Conservation (phyloP, 2,797 vertebrate species). For the Karalla daura region DNA sequence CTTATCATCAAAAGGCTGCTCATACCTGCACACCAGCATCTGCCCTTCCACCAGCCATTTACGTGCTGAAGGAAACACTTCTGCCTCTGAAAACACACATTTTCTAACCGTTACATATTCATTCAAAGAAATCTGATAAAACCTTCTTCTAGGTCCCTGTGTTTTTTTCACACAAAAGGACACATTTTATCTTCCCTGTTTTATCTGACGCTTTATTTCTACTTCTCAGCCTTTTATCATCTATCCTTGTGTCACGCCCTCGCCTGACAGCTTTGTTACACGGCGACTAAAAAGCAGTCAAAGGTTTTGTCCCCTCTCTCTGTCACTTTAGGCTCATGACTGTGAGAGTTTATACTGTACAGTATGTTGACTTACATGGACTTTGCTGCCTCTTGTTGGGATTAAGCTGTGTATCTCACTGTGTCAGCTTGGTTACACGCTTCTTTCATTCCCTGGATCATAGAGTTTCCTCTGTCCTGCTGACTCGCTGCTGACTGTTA, state of each 20-base stretch:
- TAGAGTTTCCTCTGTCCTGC: too few relatives aligned
- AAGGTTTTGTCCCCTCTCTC: too few relatives aligned
- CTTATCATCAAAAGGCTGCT: neutral
- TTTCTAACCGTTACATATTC: neutral
- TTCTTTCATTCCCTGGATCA: too few relatives aligned
- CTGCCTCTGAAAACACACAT: neutral
- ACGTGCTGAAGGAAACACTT: neutral
- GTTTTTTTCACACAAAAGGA: constrained; percentile 1
- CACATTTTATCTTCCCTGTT: neutral
- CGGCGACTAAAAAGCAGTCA: neutral
- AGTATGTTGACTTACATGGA: too few relatives aligned
- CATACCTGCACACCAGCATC: neutral
- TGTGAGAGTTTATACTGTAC: too few relatives aligned
- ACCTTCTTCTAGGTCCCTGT: neutral
- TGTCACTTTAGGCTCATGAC: too few relatives aligned
- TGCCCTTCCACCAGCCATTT: neutral
- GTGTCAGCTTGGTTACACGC: too few relatives aligned
- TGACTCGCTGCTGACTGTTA: too few relatives aligned
- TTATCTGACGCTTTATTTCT: neutral
- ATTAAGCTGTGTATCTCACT: too few relatives aligned
- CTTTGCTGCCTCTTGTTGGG: too few relatives aligned
- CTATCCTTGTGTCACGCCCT: neutral
- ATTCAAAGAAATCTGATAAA: neutral
- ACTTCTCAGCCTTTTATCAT: neutral
- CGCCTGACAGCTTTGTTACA: neutral